Percentiles rank a stretch among this genome's conserved stretches.
Conservation (phyloP, 2,888 invertebrate species). For the Orchesella flavescens region DNA sequence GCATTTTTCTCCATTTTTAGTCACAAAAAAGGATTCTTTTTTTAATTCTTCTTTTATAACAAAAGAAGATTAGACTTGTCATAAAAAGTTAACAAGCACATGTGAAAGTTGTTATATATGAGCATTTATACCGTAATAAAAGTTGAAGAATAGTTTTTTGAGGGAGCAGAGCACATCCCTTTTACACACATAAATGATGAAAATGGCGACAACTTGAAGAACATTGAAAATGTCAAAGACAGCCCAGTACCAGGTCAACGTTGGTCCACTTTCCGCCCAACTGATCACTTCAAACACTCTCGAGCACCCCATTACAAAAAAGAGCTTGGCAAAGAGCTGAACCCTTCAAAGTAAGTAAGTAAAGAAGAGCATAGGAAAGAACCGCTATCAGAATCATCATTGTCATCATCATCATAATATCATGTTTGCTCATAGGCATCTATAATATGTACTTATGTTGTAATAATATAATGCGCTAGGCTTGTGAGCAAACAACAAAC, state of each 20-base stretch:
- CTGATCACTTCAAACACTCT: constrained; percentile 70
- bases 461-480: not conserved
- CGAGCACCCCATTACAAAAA: constrained; percentile 70
- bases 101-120: no score
- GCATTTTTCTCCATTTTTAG: no score
- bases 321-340: constrained; percentile 68
- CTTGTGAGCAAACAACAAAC: not conserved
- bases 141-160: constrained; percentile 21
- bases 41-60: not conserved
- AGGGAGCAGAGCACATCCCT: constrained; percentile 65
- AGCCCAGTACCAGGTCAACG: constrained; percentile 68
- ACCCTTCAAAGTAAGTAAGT: constrained; percentile 43
- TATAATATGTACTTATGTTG: not conserved
- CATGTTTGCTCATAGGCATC: no score
- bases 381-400: not conserved
- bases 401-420: no score
- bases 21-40: not conserved
- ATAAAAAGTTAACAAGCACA: not conserved
- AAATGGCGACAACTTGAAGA: constrained; percentile 70
- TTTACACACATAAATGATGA: constrained; percentile 71
- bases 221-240: constrained; percentile 69
- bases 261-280: constrained; percentile 60
- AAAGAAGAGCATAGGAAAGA: not conserved
- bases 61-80: not conserved
- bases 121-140: not conserved